Evolutionary conservation across 2,888 invertebrate species (phyloP).

Genomic region (Netelia virgata): DNA sequence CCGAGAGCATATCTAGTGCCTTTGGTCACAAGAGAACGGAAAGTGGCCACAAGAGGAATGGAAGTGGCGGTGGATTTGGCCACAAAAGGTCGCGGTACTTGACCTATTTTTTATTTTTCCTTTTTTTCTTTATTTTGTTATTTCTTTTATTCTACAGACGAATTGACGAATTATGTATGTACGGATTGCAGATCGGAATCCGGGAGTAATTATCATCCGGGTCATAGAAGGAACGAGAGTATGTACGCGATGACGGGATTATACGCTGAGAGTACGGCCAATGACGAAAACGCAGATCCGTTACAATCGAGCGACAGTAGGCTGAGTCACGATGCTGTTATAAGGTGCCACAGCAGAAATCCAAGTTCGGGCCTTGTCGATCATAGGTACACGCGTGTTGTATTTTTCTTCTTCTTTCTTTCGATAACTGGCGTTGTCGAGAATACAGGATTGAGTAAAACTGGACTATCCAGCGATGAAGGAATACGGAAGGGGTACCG

Average conservation of each 20-base stretch:
- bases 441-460: not conserved
- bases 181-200: constrained; percentile 80
- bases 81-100: constrained; percentile 78
- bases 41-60: constrained; percentile 81
- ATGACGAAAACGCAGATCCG: constrained; percentile 85
- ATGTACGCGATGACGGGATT: constrained; percentile 96
- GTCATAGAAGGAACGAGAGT: constrained; percentile 92
- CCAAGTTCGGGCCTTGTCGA: constrained; percentile 91
- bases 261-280: constrained; percentile 90
- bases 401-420: not conserved
- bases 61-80: constrained; percentile 79
- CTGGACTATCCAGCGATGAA: too few species aligned
- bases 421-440: not conserved
- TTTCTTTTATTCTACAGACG: constrained; percentile 3
- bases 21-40: constrained; percentile 82
- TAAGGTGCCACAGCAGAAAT: constrained; percentile 93
- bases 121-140: not conserved
- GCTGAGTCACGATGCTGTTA: constrained; percentile 84
- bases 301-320: constrained; percentile 81
- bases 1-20: constrained; percentile 83
- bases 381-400: constrained; percentile 85
- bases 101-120: not conserved
- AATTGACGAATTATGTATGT: constrained; percentile 10
- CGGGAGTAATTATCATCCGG: constrained; percentile 82
- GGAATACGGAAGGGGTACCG: too few species aligned